Base-by-base conservation (phyloP, 2,888 invertebrate species). In the Cerastis rubricosa region DNA sequence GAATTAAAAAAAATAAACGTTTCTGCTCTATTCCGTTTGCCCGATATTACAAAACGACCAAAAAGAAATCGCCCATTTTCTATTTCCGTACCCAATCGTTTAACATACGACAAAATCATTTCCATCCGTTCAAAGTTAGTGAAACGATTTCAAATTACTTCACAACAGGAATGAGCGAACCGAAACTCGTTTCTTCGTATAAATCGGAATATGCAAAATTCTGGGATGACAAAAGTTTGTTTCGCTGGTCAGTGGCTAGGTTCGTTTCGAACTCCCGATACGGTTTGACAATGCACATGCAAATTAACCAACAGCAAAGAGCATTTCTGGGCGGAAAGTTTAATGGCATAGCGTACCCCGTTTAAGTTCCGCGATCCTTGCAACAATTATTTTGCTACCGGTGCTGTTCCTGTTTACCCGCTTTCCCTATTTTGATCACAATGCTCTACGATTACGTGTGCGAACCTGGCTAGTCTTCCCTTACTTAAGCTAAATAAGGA, bases 251-350 rank as follows among this genome's bases (percentile, higher is more conserved):
- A 90, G 82, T 90, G 94, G 91, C 91, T 92, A 91, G 93, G 91
- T 92, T 92, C 92, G 92, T 94, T 94, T 88, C 92, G 86, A 93
- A 93, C 90, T 93, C 94, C 94, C 94, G 93, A 96, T 96, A 94
- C 94, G 94, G 94, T 94, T 94, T 94, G 95, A 96, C 96, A 96
- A 96, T 96, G 94, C 94, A 94, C 93, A 96, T 96, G 96, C 95
- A 96, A 96, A 96, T 96, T 95, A 93, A 93, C 92, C 92, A 89
- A 90, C 91, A 88, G 93, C 92, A 93, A 93, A 92, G 92, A 92
- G 93, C 94, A 92, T 93, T 94, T 90, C 92, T 91, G 92, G 90
- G 90, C 92, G 91, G 93, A 93, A 96, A 96, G 93, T 96, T 95
- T 94, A 95, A 96, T 95, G 92, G 94, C 91, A 91, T 91, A 89